Conservation (phyloP, 2,888 invertebrate genomes). For the Conomelus anceps region DNA sequence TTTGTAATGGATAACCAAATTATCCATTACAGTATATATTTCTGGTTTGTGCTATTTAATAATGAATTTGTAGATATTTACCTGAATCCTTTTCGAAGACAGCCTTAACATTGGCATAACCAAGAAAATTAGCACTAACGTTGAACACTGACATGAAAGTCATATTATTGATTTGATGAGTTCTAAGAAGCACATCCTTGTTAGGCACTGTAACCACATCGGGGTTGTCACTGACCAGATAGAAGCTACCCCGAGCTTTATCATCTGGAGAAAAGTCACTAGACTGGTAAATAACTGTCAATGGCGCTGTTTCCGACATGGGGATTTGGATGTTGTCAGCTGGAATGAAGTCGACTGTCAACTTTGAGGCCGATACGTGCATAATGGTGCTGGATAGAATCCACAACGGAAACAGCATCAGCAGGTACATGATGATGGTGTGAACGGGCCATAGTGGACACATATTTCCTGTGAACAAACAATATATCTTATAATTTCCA, state of each 20-base stretch:
- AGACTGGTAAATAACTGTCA: conserved; percentile 42
- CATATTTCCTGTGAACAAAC: conserved; percentile 40
- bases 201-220: neutral
- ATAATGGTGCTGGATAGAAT: conserved; percentile 29
- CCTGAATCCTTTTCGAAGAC: conserved; percentile 25
- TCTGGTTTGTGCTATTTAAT: neutral
- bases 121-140: conserved; percentile 43
- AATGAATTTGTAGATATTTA: neutral
- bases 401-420: conserved; percentile 43
- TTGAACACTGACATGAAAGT: conserved; percentile 25
- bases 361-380: conserved; percentile 18
- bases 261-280: conserved; percentile 12
- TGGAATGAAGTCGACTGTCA: conserved; percentile 25
- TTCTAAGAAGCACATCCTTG: conserved; percentile 2
- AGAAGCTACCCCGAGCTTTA: conserved; percentile 1
- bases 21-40: no score
- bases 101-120: conserved; percentile 39
- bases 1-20: no score
- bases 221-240: neutral
- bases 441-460: conserved; percentile 57
- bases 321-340: conserved; percentile 40
- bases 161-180: neutral
- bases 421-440: conserved; percentile 49
- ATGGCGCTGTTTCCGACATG: conserved; percentile 45
- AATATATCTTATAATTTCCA: no score